Conservation (phyloP, 2,797 vertebrate species). For the Cyclura pinguis region DNA sequence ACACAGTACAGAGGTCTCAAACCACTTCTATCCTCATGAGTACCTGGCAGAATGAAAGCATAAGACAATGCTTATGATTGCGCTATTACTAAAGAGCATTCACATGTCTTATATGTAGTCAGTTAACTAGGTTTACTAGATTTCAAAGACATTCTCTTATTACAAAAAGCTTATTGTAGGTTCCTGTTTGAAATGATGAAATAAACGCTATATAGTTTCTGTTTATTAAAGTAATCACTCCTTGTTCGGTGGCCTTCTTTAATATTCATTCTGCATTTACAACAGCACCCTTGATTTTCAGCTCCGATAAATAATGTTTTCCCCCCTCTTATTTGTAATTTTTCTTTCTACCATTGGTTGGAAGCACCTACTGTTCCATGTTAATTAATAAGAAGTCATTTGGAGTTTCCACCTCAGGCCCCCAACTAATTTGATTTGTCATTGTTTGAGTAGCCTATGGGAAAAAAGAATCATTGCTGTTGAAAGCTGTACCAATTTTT, state of each 20-base stretch:
- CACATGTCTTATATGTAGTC: background rate
- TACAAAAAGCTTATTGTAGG: background rate
- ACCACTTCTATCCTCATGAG: background rate
- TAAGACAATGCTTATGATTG: background rate
- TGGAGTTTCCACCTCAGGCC: background rate
- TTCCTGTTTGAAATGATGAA: background rate
- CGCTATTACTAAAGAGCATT: background rate
- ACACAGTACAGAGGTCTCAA: background rate
- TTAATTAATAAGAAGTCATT: background rate
- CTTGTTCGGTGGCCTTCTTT: background rate
- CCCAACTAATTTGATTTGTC: background rate
- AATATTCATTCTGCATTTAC: background rate
- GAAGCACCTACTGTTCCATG: background rate
- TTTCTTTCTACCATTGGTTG: background rate
- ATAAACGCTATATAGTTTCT: background rate
- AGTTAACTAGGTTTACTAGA: background rate
- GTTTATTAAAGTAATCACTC: background rate
- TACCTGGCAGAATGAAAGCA: background rate
- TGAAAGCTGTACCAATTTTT: background rate
- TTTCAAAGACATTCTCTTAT: background rate
- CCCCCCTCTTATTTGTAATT: background rate
- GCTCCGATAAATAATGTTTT: background rate
- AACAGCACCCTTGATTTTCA: background rate
- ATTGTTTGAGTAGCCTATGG: too few relatives aligned
- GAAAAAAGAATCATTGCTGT: background rate